These are phyloP conservation scores for Octonoba sinensis DNA, from an alignment of 2,888 invertebrate species.

Conservation along the genomic window DNA sequence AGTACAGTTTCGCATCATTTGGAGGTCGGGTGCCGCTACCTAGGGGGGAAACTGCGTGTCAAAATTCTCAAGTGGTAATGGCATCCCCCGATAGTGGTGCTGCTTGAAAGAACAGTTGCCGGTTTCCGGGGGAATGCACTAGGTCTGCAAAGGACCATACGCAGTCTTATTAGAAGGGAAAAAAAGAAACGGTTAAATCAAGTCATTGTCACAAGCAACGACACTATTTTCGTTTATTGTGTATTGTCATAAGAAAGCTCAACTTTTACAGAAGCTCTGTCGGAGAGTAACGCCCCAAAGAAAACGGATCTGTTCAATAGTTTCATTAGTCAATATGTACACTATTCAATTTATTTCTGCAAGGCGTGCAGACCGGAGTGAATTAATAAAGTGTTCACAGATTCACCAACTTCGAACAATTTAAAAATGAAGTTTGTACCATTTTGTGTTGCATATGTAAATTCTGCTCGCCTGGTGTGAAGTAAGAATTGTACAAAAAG, in stretches of 20 bases:
- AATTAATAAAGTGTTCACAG: neutral
- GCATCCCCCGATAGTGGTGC: no score
- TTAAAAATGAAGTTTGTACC: neutral
- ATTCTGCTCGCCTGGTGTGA: slow-evolving; percentile 25
- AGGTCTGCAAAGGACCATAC: no score
- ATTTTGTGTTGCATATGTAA: neutral
- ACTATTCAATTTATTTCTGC: slow-evolving; percentile 19
- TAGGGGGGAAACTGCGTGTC: no score
- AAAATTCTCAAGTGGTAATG: no score
- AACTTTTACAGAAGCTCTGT: slow-evolving; percentile 44
- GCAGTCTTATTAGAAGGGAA: no score
- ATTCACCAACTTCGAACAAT: neutral
- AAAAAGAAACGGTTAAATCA: no score
- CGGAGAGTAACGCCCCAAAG: neutral
- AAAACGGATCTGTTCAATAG: slow-evolving; percentile 2
- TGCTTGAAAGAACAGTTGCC: no score
- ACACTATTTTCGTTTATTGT: no score
- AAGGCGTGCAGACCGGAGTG: slow-evolving; percentile 12
- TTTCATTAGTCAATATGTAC: slow-evolving; percentile 32
- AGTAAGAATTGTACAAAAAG: slow-evolving; percentile 17
- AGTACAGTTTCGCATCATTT: no score
- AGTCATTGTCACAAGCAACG: no score
- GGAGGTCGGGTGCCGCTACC: no score
- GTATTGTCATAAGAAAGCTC: neutral
- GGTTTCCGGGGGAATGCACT: no score